These are phyloP conservation scores for Tachina grossa DNA, from an alignment of 2,888 invertebrate species.

Conservation along the genomic window DNA sequence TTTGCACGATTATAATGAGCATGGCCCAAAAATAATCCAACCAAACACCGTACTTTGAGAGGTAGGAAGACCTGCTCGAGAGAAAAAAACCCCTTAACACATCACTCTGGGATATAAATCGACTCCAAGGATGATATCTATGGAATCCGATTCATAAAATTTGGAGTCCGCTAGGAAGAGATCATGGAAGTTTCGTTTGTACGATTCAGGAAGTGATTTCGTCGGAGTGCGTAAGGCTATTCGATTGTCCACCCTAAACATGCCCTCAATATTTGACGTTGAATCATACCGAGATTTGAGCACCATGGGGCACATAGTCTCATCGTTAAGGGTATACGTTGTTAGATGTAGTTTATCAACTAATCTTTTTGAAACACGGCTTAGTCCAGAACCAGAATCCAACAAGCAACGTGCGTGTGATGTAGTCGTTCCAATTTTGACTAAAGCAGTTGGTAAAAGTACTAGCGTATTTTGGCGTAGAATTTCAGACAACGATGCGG, in stretches of 20 bases:
- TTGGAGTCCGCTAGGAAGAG: no score
- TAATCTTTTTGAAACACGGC: slow-evolving; percentile 13
- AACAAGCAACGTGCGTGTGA: slow-evolving; percentile 2
- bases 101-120: no score
- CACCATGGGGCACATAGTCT: slow-evolving; percentile 16
- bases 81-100: no score
- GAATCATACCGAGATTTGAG: background rate
- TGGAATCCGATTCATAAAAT: background rate
- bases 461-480: slow-evolving; percentile 7
- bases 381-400: slow-evolving; percentile 7
- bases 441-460: slow-evolving; percentile 16
- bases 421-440: background rate
- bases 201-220: background rate
- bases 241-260: slow-evolving; percentile 26
- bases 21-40: background rate
- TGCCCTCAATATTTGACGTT: slow-evolving; percentile 3
- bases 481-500: background rate
- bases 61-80: background rate
- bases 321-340: background rate
- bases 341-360: background rate
- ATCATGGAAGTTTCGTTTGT: background rate
- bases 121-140: no score
- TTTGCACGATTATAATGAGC: background rate
- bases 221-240: slow-evolving; percentile 4
- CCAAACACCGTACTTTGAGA: background rate